These are phyloP conservation scores for Atrichornis clamosus DNA, from an alignment of 2,113 vertebrate genomes.

Conservation along the genomic window DNA sequence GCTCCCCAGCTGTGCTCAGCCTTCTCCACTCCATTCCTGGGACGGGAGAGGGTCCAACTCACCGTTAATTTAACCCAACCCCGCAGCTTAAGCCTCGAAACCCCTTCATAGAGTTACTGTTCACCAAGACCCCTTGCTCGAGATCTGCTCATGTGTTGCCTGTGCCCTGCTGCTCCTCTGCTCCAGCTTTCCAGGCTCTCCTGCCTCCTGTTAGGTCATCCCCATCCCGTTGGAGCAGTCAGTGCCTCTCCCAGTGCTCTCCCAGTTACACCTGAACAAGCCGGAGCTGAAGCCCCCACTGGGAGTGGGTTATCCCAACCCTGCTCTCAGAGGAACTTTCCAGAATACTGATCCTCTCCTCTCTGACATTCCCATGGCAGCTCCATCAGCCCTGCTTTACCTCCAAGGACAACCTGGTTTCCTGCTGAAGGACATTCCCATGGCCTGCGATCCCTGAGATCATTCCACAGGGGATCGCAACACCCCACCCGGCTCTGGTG, in stretches of 20 bases:
- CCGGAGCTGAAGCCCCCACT: background rate
- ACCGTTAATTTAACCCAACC: rapidly evolving
- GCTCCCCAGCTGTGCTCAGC: background rate
- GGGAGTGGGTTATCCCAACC: background rate
- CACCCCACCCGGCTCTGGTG: background rate
- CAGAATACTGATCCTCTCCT: background rate
- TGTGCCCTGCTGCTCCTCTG: background rate
- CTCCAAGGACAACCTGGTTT: background rate
- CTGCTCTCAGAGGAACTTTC: background rate
- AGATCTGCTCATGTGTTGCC: background rate
- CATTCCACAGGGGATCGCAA: background rate
- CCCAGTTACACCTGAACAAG: background rate
- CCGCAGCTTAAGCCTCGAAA: background rate
- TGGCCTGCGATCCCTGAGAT: background rate
- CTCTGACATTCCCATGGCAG: background rate
- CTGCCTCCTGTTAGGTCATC: background rate
- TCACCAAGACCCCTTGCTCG: background rate
- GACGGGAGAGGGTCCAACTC: background rate
- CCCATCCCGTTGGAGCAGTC: background rate
- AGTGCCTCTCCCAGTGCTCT: background rate
- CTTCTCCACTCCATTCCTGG: background rate
- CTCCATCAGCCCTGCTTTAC: background rate
- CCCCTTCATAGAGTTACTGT: background rate
- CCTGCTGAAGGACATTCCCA: background rate
- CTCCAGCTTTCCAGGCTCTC: background rate